Conservation (phyloP, 2,888 invertebrate species). For the Zhuqinia jingwanae region DNA sequence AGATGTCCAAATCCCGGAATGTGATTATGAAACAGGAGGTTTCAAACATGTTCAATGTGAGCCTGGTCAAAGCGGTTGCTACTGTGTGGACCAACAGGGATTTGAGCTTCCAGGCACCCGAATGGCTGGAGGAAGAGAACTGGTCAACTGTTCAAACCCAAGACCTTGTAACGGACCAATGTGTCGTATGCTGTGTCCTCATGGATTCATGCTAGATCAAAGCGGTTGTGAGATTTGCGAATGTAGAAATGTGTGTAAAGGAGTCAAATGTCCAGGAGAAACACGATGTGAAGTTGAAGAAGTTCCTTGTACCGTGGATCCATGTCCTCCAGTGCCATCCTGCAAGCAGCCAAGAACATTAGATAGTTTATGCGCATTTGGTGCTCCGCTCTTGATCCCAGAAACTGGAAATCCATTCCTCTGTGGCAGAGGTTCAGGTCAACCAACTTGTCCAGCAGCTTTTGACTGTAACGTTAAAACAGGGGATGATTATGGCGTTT, state of each 20-base stretch:
- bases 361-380: constrained; percentile 89
- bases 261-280: constrained; percentile 82
- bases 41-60: constrained; percentile 80
- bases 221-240: constrained; percentile 89
- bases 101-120: constrained; percentile 81
- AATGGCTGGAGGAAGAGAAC: constrained; percentile 79
- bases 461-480: constrained; percentile 90
- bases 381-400: constrained; percentile 85
- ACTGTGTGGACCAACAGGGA: constrained; percentile 84
- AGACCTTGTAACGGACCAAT: constrained; percentile 89
- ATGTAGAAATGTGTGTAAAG: constrained; percentile 81
- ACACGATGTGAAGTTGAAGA: constrained; percentile 89
- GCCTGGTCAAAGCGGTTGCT: constrained; percentile 79
- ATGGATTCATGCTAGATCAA: constrained; percentile 88
- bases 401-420: constrained; percentile 90
- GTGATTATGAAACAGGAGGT: constrained; percentile 79
- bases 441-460: constrained; percentile 91
- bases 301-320: constrained; percentile 88
- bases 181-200: constrained; percentile 92
- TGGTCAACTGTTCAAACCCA: constrained; percentile 87
- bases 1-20: constrained; percentile 79
- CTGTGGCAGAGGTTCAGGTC: constrained; percentile 90
- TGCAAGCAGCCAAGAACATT: constrained; percentile 90
- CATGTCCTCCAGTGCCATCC: constrained; percentile 92
- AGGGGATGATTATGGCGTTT: constrained; percentile 92